phyloP scores from a whole-genome alignment of 2,888 invertebrate genomes.

The Troides aeacus region DNA sequence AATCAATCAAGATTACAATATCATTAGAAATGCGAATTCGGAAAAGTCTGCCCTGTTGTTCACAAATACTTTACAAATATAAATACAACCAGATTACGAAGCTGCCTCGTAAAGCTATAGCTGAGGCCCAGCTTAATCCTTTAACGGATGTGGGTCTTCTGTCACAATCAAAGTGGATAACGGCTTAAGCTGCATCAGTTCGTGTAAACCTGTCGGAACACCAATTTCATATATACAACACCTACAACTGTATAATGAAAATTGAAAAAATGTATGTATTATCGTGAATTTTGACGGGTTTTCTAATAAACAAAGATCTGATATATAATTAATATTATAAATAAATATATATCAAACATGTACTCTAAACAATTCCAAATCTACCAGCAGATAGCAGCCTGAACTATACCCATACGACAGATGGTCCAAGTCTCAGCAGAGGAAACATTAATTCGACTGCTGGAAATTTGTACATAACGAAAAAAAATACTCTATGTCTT shows the following conservation, averaged over 20 bases:
- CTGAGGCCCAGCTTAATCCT: conserved; percentile 13
- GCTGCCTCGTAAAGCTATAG: not conserved
- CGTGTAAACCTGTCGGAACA: not conserved
- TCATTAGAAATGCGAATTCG: too few relatives aligned
- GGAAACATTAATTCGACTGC: too few relatives aligned
- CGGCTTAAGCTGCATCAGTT: conserved; percentile 7
- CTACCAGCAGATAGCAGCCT: too few relatives aligned
- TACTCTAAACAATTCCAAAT: too few relatives aligned
- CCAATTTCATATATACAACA: not conserved
- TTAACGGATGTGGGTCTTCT: conserved; percentile 16
- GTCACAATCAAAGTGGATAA: conserved; percentile 20
- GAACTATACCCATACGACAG: too few relatives aligned
- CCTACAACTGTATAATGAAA: not conserved
- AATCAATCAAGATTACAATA: too few relatives aligned
- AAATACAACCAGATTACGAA: not conserved
- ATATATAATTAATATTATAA: too few relatives aligned
- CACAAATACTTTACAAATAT: not conserved
- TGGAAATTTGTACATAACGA: too few relatives aligned
- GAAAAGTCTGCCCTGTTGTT: too few relatives aligned
- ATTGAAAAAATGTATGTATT: not conserved
- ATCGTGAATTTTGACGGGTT: not conserved
- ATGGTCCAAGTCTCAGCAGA: too few relatives aligned
- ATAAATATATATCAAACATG: too few relatives aligned
- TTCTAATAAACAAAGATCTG: not conserved
- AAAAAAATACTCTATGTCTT: too few relatives aligned